Conservation (phyloP, 2,113 vertebrate genomes). For the Pithys albifrons region DNA sequence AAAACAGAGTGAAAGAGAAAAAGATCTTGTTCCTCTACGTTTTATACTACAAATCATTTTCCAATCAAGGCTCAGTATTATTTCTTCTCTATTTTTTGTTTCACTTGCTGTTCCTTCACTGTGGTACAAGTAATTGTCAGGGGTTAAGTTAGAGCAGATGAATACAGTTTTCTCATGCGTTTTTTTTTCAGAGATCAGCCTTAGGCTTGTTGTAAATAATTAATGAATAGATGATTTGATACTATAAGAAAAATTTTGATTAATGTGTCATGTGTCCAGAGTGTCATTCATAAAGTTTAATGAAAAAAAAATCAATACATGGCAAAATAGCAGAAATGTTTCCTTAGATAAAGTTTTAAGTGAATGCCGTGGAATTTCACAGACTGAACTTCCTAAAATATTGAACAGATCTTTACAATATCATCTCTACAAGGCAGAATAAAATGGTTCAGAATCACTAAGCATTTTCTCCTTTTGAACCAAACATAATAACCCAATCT, state of each 20-base stretch:
- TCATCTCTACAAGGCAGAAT: background rate
- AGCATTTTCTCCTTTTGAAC: background rate
- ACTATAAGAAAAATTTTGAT: background rate
- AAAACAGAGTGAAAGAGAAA: background rate
- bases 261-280: background rate
- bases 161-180: background rate
- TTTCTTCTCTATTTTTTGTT: background rate
- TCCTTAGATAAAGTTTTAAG: background rate
- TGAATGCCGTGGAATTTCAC: background rate
- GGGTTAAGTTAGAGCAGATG: background rate
- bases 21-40: background rate
- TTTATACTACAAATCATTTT: background rate
- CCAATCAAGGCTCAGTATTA: background rate
- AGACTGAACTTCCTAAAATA: background rate
- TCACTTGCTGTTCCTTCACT: background rate
- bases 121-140: background rate
- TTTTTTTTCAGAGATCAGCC: background rate
- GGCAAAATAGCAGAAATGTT: background rate
- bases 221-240: background rate
- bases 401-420: background rate
- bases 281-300: background rate
- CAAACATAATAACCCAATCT: background rate
- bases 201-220: constrained; percentile 12
- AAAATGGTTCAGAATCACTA: background rate
- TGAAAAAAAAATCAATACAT: background rate